Conservation (phyloP, 2,797 vertebrate species). For the Anniella stebbinsi region DNA sequence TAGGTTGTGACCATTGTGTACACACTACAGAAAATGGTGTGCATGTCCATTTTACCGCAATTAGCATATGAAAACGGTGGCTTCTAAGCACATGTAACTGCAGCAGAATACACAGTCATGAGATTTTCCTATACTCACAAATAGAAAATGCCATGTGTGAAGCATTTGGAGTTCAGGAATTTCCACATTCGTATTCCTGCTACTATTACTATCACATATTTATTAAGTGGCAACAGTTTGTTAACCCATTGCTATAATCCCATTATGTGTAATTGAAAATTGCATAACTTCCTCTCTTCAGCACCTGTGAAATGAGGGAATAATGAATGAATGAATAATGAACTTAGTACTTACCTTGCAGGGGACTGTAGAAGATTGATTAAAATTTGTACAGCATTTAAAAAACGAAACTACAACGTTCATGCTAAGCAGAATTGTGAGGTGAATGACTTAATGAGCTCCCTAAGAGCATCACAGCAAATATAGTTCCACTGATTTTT, state of each 20-base stretch:
- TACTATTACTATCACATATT: conserved; percentile 12
- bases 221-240: conserved; percentile 19
- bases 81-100: too few species aligned
- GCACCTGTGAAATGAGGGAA: conserved; percentile 23
- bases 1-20: not conserved
- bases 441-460: conserved; percentile 3
- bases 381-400: conserved; percentile 15
- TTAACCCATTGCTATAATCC: conserved; percentile 2
- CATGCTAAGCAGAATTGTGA: not conserved
- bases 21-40: too few species aligned
- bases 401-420: not conserved
- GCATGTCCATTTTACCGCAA: not conserved
- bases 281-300: conserved; percentile 22
- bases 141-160: not conserved
- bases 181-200: not conserved
- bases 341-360: conserved; percentile 17
- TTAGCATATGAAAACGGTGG: not conserved
- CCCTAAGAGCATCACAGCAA: not conserved
- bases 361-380: conserved; percentile 20
- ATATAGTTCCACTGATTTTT: conserved; percentile 2
- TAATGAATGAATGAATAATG: conserved; percentile 38
- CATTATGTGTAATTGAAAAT: conserved; percentile 35
- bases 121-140: not conserved
- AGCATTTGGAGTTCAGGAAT: not conserved
- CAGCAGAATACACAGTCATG: not conserved